Evolutionary conservation across 1,140 invertebrate genomes (phyloP).

Genomic region (Trichogramma pretiosum): DNA sequence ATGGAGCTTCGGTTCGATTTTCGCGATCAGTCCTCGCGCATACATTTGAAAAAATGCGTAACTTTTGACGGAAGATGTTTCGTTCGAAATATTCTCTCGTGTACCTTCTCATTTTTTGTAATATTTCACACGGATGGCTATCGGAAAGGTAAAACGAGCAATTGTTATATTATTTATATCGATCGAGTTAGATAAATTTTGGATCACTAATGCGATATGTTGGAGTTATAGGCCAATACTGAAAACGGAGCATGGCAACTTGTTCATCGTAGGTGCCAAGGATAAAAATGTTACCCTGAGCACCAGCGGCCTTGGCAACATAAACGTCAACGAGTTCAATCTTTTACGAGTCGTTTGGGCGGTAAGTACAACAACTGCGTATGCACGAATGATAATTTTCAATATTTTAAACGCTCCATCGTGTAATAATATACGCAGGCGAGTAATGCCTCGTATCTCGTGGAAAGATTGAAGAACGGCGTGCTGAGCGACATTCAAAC

Average conservation of each 20-base stretch:
- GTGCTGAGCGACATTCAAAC: constrained; percentile 31
- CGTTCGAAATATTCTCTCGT: not conserved
- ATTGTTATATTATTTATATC: constrained; percentile 1
- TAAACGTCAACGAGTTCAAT: constrained; percentile 54
- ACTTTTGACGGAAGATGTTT: too few species aligned
- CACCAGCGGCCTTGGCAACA: constrained; percentile 50
- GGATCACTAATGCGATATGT: constrained; percentile 13
- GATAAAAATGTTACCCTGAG: constrained; percentile 58
- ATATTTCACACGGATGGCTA: too few species aligned
- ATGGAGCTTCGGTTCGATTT: too few species aligned
- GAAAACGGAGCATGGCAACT: constrained; percentile 52
- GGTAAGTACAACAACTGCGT: constrained; percentile 33
- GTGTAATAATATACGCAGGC: constrained; percentile 23
- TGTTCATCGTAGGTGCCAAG: constrained; percentile 54
- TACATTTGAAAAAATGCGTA: too few species aligned
- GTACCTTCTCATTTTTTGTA: not conserved
- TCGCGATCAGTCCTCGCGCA: too few species aligned
- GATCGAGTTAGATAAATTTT: constrained; percentile 8
- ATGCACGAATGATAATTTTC: not conserved
- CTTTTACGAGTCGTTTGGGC: constrained; percentile 43
- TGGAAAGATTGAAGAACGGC: constrained; percentile 38
- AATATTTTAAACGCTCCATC: constrained; percentile 3
- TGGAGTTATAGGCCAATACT: constrained; percentile 57
- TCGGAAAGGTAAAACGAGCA: not conserved
- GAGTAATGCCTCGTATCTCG: constrained; percentile 34